Evolutionary conservation across 2,888 invertebrate species (phyloP), one percentile per base, ranked within the genome.

Genomic region (Pinctada fucata): DNA sequence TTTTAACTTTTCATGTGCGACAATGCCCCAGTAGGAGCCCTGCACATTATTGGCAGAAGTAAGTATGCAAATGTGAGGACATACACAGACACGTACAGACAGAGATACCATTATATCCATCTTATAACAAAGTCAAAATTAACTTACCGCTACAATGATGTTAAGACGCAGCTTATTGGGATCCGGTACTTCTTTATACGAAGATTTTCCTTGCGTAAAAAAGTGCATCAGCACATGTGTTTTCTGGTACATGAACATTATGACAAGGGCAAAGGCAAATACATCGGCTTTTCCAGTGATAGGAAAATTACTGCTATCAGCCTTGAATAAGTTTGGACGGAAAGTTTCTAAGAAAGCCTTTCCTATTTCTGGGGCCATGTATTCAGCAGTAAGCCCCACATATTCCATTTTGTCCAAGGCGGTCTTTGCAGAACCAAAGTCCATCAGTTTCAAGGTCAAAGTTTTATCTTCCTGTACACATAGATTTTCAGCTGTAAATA

Each of bases 391-490:
- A 75, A 82, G 79, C 0, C 86, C 84, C 10, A 68, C 45, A 72
- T 83, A 84, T 8, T 77, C 75, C 0, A 83, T 72, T 3, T 52
- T 50, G 10, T 86, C 82, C 8, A 71, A 68, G 5, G 82, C 80
- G 1, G 80, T 72, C 75, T 81, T 84, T 2, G 86, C 84, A 1
- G 86, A 85, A 5, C 85, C 86, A 79, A 86, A 86, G 72, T 86
- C 86, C 13, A 81, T 83, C 2, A 86, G 71, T 58, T 84, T 85
- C 45, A 85, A 52, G 0, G 51, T 48, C 5, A 81, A 65, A 10
- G 65, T 71, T 6, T 10, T 45, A 4, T 52, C 63, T 2, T 78
- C 70, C 6, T 67, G 45, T 2, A 85, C 65, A 66, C 84, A 84
- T 8, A 83, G 52, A 58, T 85, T 86, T 67, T 86, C 85, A 10